Evolutionary conservation across 1,140 invertebrate genomes (phyloP).

Genomic region (Drosophila cardini): DNA sequence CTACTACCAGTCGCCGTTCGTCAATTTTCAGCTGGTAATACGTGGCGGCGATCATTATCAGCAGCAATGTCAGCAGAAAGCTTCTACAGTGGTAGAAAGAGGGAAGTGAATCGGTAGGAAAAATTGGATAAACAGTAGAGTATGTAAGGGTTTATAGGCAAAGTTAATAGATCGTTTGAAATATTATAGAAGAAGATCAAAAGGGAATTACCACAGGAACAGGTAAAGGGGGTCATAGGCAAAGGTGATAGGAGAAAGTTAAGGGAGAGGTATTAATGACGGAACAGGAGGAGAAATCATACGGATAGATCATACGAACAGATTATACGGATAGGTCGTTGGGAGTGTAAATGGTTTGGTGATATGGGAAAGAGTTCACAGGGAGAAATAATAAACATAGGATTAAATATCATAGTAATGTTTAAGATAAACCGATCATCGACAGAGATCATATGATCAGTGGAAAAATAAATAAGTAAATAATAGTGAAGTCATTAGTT

Average conservation of each 20-base stretch:
- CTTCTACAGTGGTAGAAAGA: slow-evolving; percentile 48
- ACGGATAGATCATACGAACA: neutral
- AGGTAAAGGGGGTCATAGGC: neutral
- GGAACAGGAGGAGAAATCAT: neutral
- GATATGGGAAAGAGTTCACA: no score
- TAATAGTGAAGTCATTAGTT: neutral
- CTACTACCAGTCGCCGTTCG: slow-evolving; percentile 52
- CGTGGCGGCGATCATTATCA: slow-evolving; percentile 74
- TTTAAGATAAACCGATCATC: no score
- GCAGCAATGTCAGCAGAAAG: slow-evolving; percentile 68
- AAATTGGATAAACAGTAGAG: neutral
- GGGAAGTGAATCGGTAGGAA: neutral
- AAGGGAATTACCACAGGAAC: no score
- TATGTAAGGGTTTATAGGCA: no score
- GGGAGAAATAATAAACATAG: neutral
- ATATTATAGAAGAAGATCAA: no score
- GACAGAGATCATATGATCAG: no score
- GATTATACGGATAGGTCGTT: neutral
- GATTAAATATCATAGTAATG: no score
- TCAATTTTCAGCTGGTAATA: slow-evolving; percentile 75
- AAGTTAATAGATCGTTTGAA: neutral
- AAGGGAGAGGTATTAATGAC: neutral
- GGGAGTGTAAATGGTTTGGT: no score
- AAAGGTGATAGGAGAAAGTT: neutral
- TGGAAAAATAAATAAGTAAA: no score